Evolutionary conservation across 2,113 vertebrate genomes (phyloP).

Genomic region (Gambusia affinis): DNA sequence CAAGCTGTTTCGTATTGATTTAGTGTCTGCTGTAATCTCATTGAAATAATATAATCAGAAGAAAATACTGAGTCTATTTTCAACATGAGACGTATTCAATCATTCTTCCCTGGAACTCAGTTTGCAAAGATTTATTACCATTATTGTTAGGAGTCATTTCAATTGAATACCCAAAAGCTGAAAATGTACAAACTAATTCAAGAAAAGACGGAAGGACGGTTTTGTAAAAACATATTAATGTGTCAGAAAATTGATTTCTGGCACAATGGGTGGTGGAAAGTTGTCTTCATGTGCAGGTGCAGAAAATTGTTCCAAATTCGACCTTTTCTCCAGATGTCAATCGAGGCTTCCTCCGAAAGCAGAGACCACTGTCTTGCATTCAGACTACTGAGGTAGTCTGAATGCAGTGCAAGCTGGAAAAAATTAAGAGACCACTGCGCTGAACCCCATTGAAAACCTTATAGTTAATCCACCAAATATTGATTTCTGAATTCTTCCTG

Average conservation of each 20-base stretch:
- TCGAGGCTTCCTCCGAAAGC: conserved; percentile 40
- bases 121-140: conserved; percentile 36
- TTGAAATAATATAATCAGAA: conserved; percentile 47
- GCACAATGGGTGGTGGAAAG: not conserved
- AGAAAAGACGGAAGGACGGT: conserved; percentile 3
- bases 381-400: conserved; percentile 10
- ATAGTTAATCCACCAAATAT: too few relatives aligned
- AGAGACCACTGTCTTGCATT: conserved; percentile 3
- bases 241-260: not conserved
- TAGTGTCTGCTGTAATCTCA: conserved; percentile 42
- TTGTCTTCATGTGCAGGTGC: not conserved
- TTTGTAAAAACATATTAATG: not conserved
- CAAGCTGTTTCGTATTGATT: conserved; percentile 24
- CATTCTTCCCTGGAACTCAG: conserved; percentile 22
- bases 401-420: conserved; percentile 17
- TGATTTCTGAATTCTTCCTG: too few relatives aligned
- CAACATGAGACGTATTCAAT: conserved; percentile 26
- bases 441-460: too few relatives aligned
- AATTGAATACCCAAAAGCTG: conserved; percentile 28
- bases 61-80: conserved; percentile 45
- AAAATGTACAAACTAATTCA: conserved; percentile 4
- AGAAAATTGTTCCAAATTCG: conserved; percentile 4
- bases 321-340: conserved; percentile 17
- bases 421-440: too few relatives aligned
- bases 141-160: conserved; percentile 8